Evolutionary conservation across 2,797 vertebrate genomes (phyloP).

Genomic region (Pachyuromys duprasi): DNA sequence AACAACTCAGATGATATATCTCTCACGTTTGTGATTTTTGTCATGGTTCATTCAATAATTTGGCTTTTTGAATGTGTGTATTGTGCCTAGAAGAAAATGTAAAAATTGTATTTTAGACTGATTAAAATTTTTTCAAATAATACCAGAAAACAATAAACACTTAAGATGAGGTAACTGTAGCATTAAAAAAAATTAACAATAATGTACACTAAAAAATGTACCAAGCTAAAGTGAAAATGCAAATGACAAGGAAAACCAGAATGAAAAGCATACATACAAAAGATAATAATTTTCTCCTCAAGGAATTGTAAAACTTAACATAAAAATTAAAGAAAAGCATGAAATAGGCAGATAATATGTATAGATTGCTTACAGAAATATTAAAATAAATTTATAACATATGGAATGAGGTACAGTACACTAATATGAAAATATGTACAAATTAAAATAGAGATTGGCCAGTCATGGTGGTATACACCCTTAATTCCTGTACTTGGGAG

Average conservation of each 20-base stretch:
- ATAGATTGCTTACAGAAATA: background rate
- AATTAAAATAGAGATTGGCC: background rate
- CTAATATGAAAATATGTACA: background rate
- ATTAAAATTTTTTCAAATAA: slow-evolving; percentile 17
- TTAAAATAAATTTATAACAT: background rate
- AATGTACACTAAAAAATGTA: background rate
- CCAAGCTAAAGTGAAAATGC: background rate
- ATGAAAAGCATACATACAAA: background rate
- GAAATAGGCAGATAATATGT: background rate
- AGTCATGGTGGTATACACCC: background rate
- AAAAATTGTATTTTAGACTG: background rate
- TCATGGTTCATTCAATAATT: background rate
- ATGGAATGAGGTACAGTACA: background rate
- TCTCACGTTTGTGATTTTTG: background rate
- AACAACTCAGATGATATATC: background rate
- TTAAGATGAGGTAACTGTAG: background rate
- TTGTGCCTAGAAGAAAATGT: background rate
- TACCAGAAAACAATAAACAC: background rate
- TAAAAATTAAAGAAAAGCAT: background rate
- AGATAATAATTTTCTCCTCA: background rate
- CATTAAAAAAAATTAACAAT: background rate
- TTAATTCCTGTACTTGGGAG: background rate
- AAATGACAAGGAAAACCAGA: background rate
- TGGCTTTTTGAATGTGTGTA: background rate
- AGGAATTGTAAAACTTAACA: background rate